phyloP scores from a whole-genome alignment of 2,888 invertebrate genomes.

The Ophioninae sp. region DNA sequence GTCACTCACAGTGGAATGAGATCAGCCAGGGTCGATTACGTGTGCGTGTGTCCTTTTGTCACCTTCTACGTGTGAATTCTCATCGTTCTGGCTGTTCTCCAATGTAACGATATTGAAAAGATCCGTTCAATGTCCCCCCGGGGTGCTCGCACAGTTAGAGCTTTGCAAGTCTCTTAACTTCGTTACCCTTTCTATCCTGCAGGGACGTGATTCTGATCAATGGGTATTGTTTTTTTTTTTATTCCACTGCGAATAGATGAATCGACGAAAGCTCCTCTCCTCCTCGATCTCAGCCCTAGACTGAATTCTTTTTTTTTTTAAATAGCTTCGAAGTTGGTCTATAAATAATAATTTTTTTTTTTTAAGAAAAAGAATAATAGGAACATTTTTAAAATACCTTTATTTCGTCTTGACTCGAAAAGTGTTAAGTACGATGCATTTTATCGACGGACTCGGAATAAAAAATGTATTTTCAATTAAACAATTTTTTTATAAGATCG shows the following conservation, averaged over 20 bases:
- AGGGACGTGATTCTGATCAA: conserved; percentile 11
- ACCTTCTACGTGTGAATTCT: conserved; percentile 13
- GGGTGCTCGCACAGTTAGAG: conserved; percentile 1
- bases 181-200: conserved; percentile 28
- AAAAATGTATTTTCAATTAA: no score
- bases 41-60: background rate
- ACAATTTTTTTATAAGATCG: no score
- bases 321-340: background rate
- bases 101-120: conserved; percentile 26
- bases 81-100: conserved; percentile 27
- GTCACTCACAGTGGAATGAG: background rate
- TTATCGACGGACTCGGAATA: no score
- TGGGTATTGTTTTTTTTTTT: background rate
- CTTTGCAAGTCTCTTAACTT: conserved; percentile 40
- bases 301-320: background rate
- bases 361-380: background rate
- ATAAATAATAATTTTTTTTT: background rate
- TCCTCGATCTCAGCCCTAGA: no score
- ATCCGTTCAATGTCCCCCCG: conserved; percentile 25
- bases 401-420: no score
- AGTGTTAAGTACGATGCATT: no score
- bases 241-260: conserved; percentile 29
- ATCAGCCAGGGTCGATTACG: conserved; percentile 13
- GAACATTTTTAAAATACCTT: no score
- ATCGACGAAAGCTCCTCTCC: background rate